Evolutionary conservation across 2,888 invertebrate genomes (phyloP).

Genomic region (Ariolimax columbianus): DNA sequence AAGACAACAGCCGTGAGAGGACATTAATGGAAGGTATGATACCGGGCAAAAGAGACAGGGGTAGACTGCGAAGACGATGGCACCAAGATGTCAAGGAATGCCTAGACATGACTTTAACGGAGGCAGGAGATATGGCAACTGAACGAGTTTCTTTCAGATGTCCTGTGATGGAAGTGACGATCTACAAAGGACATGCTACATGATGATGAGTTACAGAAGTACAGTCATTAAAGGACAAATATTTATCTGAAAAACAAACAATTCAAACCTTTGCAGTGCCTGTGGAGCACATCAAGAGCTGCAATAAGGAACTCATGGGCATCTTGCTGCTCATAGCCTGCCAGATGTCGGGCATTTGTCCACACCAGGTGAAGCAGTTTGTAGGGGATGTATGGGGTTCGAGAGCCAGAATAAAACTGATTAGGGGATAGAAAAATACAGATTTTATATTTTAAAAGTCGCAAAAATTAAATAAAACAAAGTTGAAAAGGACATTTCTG

Average conservation of each 20-base stretch:
- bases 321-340: conserved; percentile 98
- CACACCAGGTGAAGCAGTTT: conserved; percentile 94
- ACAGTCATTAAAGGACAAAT: background rate
- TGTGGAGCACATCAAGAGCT: conserved; percentile 93
- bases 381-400: conserved; percentile 91
- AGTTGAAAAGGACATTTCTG: too few species aligned
- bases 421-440: conserved; percentile 74
- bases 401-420: conserved; percentile 94
- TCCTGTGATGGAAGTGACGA: too few species aligned
- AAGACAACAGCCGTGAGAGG: too few species aligned
- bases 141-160: too few species aligned
- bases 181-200: too few species aligned
- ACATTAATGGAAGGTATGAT: too few species aligned
- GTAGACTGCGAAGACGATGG: too few species aligned
- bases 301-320: conserved; percentile 99
- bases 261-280: conserved; percentile 83
- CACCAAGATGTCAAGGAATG: too few species aligned
- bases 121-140: too few species aligned
- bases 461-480: background rate
- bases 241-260: conserved; percentile 48
- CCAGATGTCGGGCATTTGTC: conserved; percentile 96
- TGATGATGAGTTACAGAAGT: background rate
- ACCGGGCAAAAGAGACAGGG: too few species aligned
- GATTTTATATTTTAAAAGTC: background rate
- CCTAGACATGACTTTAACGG: too few species aligned